These are phyloP conservation scores for Scotopteryx bipunctaria DNA, from an alignment of 2,888 invertebrate species.

Conservation along the genomic window DNA sequence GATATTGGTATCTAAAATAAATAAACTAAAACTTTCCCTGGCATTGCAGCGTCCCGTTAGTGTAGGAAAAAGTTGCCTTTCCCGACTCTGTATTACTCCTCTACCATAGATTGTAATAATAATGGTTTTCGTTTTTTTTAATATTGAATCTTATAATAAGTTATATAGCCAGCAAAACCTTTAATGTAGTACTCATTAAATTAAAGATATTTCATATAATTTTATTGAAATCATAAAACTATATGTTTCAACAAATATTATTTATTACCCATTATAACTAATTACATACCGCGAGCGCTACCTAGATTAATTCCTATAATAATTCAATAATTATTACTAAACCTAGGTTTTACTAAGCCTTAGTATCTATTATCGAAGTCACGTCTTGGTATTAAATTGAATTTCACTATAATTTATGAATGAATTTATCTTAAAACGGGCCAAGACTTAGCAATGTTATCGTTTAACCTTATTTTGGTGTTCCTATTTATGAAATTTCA, in stretches of 20 bases:
- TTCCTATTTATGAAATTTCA: too few species aligned
- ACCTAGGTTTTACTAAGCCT: constrained; percentile 12
- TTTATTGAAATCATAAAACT: not conserved
- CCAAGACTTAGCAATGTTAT: constrained; percentile 40
- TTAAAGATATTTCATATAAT: too few species aligned
- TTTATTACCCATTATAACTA: constrained; percentile 12
- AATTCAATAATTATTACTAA: constrained; percentile 18
- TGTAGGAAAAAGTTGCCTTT: too few species aligned
- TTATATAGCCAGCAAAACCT: too few species aligned
- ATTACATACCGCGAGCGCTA: constrained; percentile 6
- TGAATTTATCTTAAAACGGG: constrained; percentile 38
- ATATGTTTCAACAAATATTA: not conserved
- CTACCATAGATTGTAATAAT: too few species aligned
- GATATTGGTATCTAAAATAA: too few species aligned
- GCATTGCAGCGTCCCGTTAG: too few species aligned
- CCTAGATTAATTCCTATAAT: constrained; percentile 16
- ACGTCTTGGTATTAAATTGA: constrained; percentile 22
- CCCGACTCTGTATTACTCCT: too few species aligned
- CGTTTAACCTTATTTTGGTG: constrained; percentile 38
- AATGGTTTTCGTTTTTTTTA: too few species aligned
- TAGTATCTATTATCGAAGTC: constrained; percentile 18
- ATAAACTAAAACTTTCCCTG: too few species aligned
- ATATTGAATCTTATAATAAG: too few species aligned
- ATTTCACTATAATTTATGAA: constrained; percentile 39
- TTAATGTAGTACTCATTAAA: too few species aligned